Percentiles rank a stretch among this genome's conserved stretches.
Evolutionary conservation across 2,113 vertebrate genomes (phyloP).

Genomic region (Copsychus sechellarum): DNA sequence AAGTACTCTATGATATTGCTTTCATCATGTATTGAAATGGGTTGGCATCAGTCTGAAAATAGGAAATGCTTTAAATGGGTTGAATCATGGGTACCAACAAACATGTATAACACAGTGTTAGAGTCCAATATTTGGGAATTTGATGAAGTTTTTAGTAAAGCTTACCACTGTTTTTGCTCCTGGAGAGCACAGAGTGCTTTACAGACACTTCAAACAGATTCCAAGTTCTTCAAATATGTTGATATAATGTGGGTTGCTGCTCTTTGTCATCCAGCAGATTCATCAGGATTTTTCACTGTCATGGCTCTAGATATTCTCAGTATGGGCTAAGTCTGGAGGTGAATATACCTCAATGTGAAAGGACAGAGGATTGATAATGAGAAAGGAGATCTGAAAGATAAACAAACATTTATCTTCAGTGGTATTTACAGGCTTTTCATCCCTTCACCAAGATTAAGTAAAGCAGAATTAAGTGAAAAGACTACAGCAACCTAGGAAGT

Average conservation of each 20-base stretch:
- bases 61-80: neutral
- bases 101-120: neutral
- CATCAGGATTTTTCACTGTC: neutral
- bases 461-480: neutral
- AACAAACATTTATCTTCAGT: neutral
- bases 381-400: neutral
- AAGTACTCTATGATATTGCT: neutral
- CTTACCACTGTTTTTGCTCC: neutral
- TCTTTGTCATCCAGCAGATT: neutral
- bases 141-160: neutral
- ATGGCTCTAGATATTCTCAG: neutral
- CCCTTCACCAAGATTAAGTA: neutral
- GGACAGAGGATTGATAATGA: neutral
- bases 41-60: neutral
- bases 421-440: neutral
- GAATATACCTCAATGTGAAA: neutral
- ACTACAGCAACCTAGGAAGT: neutral
- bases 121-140: neutral
- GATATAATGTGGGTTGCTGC: neutral
- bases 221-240: fast-evolving
- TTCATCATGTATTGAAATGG: neutral
- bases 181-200: neutral
- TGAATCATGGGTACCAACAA: neutral
- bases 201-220: neutral
- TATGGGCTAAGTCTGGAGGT: neutral